Conservation (phyloP, 2,888 invertebrate species). For the Xylophagus ater region DNA sequence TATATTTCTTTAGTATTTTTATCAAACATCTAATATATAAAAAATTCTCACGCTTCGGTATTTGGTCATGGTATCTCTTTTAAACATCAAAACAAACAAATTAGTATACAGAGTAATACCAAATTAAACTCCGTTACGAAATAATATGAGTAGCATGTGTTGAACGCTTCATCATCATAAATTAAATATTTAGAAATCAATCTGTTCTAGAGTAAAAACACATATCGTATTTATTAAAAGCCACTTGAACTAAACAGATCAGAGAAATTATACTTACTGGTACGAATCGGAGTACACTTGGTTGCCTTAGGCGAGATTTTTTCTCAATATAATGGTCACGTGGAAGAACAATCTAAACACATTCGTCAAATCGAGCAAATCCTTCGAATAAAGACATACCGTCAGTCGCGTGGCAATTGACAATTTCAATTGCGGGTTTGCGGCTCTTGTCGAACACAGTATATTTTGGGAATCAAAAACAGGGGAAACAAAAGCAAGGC, state of each 20-base stretch:
- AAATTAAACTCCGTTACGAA: too few species aligned
- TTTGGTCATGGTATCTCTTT: too few species aligned
- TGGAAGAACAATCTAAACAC: conserved; percentile 17
- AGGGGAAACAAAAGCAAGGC: conserved; percentile 11
- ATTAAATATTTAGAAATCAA: conserved; percentile 22
- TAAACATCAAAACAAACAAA: conserved; percentile 22
- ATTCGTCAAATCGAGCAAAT: conserved; percentile 13
- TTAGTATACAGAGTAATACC: background rate
- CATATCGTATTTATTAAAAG: conserved; percentile 10
- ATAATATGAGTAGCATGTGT: too few species aligned
- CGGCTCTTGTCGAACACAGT: conserved; percentile 21
- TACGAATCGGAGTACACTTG: background rate
- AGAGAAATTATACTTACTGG: background rate
- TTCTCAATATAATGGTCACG: conserved; percentile 10
- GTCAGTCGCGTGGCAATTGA: conserved; percentile 22
- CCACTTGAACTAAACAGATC: conserved; percentile 16
- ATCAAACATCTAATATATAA: too few species aligned
- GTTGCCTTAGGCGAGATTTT: conserved; percentile 10
- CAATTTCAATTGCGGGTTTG: conserved; percentile 23
- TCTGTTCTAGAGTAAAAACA: conserved; percentile 19
- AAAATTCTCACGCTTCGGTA: too few species aligned
- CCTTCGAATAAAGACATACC: conserved; percentile 8
- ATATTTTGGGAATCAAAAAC: conserved; percentile 9
- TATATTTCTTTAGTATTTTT: too few species aligned
- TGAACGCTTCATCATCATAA: conserved; percentile 16